Conservation (phyloP, 2,797 vertebrate species). For the Trachurus trachurus region DNA sequence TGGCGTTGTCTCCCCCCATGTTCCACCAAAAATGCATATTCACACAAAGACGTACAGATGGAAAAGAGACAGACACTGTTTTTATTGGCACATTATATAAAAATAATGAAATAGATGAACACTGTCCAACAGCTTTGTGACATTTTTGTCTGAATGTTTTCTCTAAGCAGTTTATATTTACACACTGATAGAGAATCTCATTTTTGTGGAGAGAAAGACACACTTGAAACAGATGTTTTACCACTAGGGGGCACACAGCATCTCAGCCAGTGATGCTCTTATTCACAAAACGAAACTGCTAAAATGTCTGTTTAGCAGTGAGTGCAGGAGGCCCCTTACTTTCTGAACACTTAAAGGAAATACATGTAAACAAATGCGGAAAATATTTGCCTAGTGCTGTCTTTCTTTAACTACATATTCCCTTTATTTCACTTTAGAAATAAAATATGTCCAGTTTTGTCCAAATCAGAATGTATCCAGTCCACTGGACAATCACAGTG, state of each 20-base stretch:
- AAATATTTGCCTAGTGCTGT: neutral
- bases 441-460: neutral
- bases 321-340: neutral
- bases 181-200: neutral
- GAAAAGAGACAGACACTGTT: neutral
- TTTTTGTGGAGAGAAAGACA: neutral
- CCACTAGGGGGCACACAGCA: slow-evolving; percentile 6
- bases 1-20: neutral
- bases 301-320: neutral
- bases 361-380: neutral
- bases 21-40: neutral
- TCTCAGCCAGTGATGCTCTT: neutral
- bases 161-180: neutral
- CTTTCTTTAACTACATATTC: neutral
- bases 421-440: neutral
- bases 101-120: neutral
- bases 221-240: slow-evolving; percentile 8
- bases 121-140: neutral
- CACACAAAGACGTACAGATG: neutral
- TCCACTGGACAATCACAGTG: neutral
- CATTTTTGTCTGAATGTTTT: neutral
- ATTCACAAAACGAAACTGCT: slow-evolving; percentile 1
- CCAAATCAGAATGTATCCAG: neutral
- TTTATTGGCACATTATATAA: slow-evolving; percentile 3
- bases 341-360: neutral